Evolutionary conservation across 2,113 vertebrate genomes (phyloP).

Genomic region (Petaurus breviceps): DNA sequence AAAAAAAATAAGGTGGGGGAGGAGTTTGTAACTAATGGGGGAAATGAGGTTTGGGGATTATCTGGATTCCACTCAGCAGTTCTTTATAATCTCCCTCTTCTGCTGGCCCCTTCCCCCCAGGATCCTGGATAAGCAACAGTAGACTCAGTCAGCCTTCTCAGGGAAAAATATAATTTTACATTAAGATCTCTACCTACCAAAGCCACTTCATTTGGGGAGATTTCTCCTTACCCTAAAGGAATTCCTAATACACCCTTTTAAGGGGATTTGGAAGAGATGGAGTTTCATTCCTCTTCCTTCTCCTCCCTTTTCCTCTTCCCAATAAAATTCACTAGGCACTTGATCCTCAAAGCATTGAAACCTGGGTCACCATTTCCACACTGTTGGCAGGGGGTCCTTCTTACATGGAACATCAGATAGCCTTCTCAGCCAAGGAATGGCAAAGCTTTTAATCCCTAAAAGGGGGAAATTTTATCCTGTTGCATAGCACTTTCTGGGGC

Average conservation of each 20-base stretch:
- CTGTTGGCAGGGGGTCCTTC: not conserved
- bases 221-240: constrained; percentile 3
- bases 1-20: constrained; percentile 61
- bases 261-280: not conserved
- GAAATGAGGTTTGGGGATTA: constrained; percentile 81
- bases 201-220: not conserved
- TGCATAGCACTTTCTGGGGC: not conserved
- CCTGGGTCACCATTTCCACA: not conserved
- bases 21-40: constrained; percentile 68
- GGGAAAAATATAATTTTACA: not conserved
- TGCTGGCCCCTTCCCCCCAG: constrained; percentile 54
- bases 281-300: not conserved
- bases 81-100: constrained; percentile 51
- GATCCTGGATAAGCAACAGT: constrained; percentile 42
- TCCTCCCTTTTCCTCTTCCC: not conserved
- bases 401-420: not conserved
- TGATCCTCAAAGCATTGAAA: not conserved
- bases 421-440: not conserved
- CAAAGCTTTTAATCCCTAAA: constrained; percentile 3
- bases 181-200: not conserved
- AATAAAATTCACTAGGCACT: not conserved
- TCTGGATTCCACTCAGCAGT: constrained; percentile 68
- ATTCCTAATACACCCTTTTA: constrained; percentile 40
- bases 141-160: not conserved
- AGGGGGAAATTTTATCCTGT: not conserved